These are phyloP conservation scores for Elysia chlorotica DNA, from an alignment of 1,140 invertebrate genomes.

Conservation along the genomic window DNA sequence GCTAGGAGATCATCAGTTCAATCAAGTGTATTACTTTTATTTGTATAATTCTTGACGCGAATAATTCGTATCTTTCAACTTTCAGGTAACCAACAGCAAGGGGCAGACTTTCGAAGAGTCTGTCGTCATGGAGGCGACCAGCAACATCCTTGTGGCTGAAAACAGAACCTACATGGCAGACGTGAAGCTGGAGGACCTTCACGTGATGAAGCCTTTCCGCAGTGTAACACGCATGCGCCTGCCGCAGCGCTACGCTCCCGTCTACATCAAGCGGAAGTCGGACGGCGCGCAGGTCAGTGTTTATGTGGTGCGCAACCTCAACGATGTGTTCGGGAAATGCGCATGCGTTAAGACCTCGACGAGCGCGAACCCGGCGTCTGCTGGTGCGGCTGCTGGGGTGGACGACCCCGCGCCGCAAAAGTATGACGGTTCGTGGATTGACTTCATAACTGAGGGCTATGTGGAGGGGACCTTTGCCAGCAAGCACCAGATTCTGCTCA, in stretches of 20 bases:
- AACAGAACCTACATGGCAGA: constrained; percentile 8
- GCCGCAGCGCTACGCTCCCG: constrained; percentile 12
- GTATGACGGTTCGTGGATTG: background rate
- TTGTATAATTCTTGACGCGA: no score
- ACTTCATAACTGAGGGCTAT: constrained; percentile 9
- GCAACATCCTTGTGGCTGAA: constrained; percentile 24
- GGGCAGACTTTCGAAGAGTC: constrained; percentile 30
- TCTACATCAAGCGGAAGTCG: constrained; percentile 16
- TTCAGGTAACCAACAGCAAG: constrained; percentile 21
- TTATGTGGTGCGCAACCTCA: background rate
- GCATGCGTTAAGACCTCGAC: no score
- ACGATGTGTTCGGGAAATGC: background rate
- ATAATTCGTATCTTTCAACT: no score
- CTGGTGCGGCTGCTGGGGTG: background rate
- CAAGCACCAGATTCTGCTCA: constrained; percentile 12
- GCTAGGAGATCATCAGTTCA: no score
- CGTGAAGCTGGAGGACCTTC: constrained; percentile 6
- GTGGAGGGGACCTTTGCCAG: constrained; percentile 10
- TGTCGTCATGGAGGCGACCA: constrained; percentile 26
- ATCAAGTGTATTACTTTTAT: no score
- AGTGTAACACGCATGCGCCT: constrained; percentile 3
- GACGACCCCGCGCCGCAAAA: background rate
- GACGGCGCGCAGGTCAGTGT: constrained; percentile 8
- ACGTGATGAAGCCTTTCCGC: background rate
- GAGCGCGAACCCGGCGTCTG: no score